A percentile compares a stretch with the other conserved stretches of the same genome.
These are phyloP conservation scores for Sarcoramphus papa DNA, from an alignment of 2,797 vertebrate genomes.

Conservation along the genomic window DNA sequence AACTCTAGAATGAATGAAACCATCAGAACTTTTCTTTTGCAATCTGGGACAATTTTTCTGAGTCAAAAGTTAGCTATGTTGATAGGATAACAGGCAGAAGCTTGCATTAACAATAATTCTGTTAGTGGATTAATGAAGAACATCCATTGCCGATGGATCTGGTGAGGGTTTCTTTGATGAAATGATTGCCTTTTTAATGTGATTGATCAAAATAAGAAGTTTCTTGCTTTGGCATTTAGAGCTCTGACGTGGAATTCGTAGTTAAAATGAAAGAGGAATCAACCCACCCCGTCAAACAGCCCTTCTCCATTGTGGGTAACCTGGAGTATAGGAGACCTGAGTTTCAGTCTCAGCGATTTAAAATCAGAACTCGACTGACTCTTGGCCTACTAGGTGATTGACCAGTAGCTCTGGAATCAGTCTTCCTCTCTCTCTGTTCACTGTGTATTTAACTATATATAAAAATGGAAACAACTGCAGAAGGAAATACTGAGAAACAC, in stretches of 20 bases:
- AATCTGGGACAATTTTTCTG: neutral
- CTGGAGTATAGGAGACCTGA: neutral
- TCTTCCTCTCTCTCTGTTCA: neutral
- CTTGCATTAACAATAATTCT: neutral
- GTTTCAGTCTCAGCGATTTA: neutral
- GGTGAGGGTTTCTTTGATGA: neutral
- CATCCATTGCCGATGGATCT: neutral
- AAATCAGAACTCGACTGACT: neutral
- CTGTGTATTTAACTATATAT: neutral
- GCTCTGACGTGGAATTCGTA: neutral
- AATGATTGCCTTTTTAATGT: neutral
- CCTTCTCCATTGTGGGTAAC: neutral
- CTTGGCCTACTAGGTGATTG: neutral
- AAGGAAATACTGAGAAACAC: neutral
- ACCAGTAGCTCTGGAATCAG: neutral
- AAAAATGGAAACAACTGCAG: neutral
- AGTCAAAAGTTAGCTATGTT: neutral
- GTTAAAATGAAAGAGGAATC: conserved; percentile 4
- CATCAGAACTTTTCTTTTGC: neutral
- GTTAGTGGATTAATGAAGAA: neutral
- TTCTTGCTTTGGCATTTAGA: neutral
- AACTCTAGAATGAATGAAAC: neutral
- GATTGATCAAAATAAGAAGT: neutral
- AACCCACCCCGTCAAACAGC: neutral
- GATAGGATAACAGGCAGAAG: neutral